Evolutionary conservation across 1,140 invertebrate genomes (phyloP), one percentile per base, ranked within the genome.

Genomic region (Trachymyrmex cornetzi): DNA sequence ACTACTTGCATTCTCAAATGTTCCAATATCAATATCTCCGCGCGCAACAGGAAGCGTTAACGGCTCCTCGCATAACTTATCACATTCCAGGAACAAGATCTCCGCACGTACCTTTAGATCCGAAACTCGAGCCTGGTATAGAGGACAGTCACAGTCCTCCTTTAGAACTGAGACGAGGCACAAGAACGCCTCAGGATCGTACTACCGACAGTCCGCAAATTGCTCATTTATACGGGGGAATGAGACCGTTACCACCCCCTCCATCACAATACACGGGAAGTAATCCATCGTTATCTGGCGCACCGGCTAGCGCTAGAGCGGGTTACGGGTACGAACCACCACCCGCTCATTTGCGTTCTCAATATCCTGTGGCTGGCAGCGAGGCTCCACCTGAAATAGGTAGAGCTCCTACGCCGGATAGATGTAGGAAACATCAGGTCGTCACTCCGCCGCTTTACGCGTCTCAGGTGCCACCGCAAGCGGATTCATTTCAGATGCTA

Each of bases 401-500:
- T 14, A 94, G 96, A 6, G 95, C 95, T 0, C 94, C 96, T 2
- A 95, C 96, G 0, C 96, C 96, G 5, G 95, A 96, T 24, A 93
- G 95, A 77, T 96, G 96, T 61, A 94, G 96, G 24, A 96, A 96
- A 71, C 95, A 96, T 59, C 96, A 96, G 90, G 96, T 96, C 3
- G 95, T 96, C 50, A 97, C 96, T 66, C 97, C 98, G 87, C 80
- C 80, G 14, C 97, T 97, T 48, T 97, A 98, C 92, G 96, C 97
- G 22, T 96, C 96, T 90, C 97, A 97, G 94, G 97, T 97, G 53
- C 97, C 96, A 75, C 97, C 97, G 53, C 97, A 98, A 92, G 97
- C 97, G 12, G 98, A 98, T 94, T 97, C 97, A 27, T 95, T 98
- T 67, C 96, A 97, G 66, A 98, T 97, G 95, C 94, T 98, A 24